Base-by-base conservation (phyloP, 2,113 vertebrate species). In the Spilogale gracilis region DNA sequence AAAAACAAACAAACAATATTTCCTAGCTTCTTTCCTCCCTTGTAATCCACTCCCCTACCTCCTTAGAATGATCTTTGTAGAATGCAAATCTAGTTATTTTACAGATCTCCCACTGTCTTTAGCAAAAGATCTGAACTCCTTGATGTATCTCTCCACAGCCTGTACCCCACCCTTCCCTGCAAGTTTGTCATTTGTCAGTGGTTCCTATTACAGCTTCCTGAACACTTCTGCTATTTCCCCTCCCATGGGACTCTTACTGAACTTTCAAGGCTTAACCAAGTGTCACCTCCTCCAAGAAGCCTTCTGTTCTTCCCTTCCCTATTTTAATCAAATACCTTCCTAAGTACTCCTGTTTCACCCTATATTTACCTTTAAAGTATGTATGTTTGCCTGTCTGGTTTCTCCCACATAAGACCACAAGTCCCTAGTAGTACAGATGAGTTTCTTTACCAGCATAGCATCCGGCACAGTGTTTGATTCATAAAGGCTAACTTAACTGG, bases 1-100 rank as follows among this genome's bases (percentile, higher is more conserved):
- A 63, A 80, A 90, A 17, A 69, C 58, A 38, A 23, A 27, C 12
- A 3, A 5, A 61, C 0, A 0, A 0, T 1, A 5, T 43, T 38
- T 32, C 50, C 17, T 23, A 27, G 10, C 9, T 27, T 80, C 14
- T 13, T 97, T 60, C 13, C 5, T 20, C 32, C 17, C 11, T 14
- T 83, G 48, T 9, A 32, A 43, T 56, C 21, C 32, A n/a, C 76
- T 78, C 16, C 58, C 48, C 23, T 21, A 21, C 21, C 6, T 43
- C 58, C 11, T 78, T 58, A 27, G n/a, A 87, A 43, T 91, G 48
- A 13, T 79, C 60, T 83, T 86, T 38, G 10, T 5, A 8, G 43
- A 79, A 58, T 27, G 50, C 21, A 56, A 45, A 38, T 32, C 20
- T 56, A 17, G 16, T 21, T 38, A 11, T 48, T 48, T 14, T 0